phyloP scores from a whole-genome alignment of 2,888 invertebrate species.

The Xestia rhomboidea region DNA sequence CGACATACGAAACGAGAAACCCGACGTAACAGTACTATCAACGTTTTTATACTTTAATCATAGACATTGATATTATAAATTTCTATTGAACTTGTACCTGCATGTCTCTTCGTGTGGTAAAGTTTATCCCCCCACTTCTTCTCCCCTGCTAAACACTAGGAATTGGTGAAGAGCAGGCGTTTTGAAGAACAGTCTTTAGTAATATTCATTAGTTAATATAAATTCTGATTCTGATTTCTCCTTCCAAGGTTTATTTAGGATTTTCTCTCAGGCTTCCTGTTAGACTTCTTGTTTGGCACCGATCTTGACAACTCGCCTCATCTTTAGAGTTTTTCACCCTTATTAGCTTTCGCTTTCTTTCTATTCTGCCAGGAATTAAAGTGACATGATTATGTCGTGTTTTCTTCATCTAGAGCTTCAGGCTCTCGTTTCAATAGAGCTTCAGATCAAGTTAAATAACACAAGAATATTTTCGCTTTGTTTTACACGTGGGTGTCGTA shows the following conservation, averaged over 20 bases:
- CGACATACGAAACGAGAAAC: conserved; percentile 68
- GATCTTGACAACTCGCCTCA: background rate
- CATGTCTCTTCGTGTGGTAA: background rate
- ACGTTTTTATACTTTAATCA: conserved; percentile 62
- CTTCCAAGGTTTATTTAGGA: background rate
- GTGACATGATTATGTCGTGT: background rate
- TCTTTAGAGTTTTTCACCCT: background rate
- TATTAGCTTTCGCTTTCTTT: background rate
- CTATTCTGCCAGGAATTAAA: background rate
- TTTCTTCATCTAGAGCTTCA: background rate
- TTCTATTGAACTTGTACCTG: conserved; percentile 45
- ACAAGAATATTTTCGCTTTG: conserved; percentile 27
- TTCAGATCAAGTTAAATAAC: conserved; percentile 10
- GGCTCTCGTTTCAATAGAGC: background rate
- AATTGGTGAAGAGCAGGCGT: background rate
- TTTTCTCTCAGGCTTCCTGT: background rate
- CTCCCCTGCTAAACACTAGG: background rate
- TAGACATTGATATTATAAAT: conserved; percentile 57
- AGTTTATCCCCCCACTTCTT: background rate
- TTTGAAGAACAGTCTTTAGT: background rate
- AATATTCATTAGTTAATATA: background rate
- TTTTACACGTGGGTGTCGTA: conserved; percentile 52
- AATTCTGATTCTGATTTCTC: background rate
- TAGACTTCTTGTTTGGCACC: background rate
- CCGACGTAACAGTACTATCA: conserved; percentile 64